Evolutionary conservation across 2,113 vertebrate species (phyloP).

Genomic region (Dunckerocampus dactyliophorus): DNA sequence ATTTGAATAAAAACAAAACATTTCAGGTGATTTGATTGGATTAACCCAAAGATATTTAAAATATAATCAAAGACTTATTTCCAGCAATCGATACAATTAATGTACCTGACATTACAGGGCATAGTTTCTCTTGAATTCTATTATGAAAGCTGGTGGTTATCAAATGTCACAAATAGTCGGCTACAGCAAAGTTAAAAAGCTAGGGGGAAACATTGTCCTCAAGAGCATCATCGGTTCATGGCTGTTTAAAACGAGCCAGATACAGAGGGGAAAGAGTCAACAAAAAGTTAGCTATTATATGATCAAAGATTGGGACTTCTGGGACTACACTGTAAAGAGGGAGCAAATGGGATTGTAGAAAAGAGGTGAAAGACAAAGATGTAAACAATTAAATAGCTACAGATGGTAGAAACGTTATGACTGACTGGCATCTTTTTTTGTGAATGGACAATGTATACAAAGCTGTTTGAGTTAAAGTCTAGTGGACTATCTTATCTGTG

Average conservation of each 20-base stretch:
- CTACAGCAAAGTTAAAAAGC: too few relatives aligned
- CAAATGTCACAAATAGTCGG: too few relatives aligned
- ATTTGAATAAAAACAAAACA: too few relatives aligned
- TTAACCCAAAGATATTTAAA: too few relatives aligned
- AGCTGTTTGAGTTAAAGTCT: slow-evolving; percentile 6
- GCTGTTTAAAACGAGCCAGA: slow-evolving; percentile 42
- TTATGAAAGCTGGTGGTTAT: too few relatives aligned
- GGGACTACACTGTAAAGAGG: slow-evolving; percentile 21
- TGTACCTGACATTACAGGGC: too few relatives aligned
- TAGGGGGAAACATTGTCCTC: slow-evolving; percentile 35
- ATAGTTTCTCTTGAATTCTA: too few relatives aligned
- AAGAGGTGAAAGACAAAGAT: neutral
- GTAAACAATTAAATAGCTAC: too few relatives aligned
- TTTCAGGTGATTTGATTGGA: too few relatives aligned
- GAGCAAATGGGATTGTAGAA: neutral
- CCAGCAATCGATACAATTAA: too few relatives aligned
- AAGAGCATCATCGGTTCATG: slow-evolving; percentile 55
- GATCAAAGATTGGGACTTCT: slow-evolving; percentile 49
- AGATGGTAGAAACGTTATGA: neutral
- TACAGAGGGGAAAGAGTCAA: slow-evolving; percentile 47
- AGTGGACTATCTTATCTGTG: slow-evolving; percentile 42
- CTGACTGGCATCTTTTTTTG: neutral
- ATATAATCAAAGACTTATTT: too few relatives aligned
- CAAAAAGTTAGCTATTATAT: slow-evolving; percentile 66
- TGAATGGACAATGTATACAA: neutral